A percentile compares a stretch with the other conserved stretches of the same genome.
Evolutionary conservation across 2,113 vertebrate genomes (phyloP).

Genomic region (Amphiprion percula): DNA sequence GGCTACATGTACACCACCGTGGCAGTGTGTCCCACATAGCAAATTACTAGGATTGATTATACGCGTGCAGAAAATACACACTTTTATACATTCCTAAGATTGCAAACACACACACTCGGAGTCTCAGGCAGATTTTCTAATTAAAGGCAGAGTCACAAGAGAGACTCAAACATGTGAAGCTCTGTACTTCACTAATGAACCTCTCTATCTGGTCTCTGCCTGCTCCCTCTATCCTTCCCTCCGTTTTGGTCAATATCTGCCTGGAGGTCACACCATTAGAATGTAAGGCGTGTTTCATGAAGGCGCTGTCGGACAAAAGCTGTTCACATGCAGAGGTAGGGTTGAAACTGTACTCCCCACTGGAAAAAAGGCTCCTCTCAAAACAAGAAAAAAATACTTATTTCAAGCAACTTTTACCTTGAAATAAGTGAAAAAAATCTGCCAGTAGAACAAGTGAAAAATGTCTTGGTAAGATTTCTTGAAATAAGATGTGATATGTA

Average conservation of each 20-base stretch:
- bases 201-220: slow-evolving; percentile 30
- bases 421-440: too few species aligned
- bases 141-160: slow-evolving; percentile 67
- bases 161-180: slow-evolving; percentile 64
- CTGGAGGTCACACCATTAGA: slow-evolving; percentile 58
- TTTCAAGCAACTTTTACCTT: too few species aligned
- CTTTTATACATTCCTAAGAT: slow-evolving; percentile 23
- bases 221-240: slow-evolving; percentile 2
- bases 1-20: not conserved
- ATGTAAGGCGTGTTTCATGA: slow-evolving; percentile 21
- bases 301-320: slow-evolving; percentile 18
- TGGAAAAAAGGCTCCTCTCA: too few species aligned
- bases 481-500: too few species aligned
- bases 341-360: not conserved
- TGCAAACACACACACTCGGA: not conserved
- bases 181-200: slow-evolving; percentile 70
- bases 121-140: slow-evolving; percentile 55
- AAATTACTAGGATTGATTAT: slow-evolving; percentile 12
- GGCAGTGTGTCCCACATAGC: slow-evolving; percentile 7
- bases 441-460: too few species aligned
- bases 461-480: too few species aligned
- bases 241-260: slow-evolving; percentile 58
- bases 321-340: not conserved
- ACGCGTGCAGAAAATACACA: slow-evolving; percentile 1
- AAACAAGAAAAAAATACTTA: too few species aligned